Base-by-base conservation (phyloP, 2,888 invertebrate genomes). In the Lepetodrilus schrolli region DNA sequence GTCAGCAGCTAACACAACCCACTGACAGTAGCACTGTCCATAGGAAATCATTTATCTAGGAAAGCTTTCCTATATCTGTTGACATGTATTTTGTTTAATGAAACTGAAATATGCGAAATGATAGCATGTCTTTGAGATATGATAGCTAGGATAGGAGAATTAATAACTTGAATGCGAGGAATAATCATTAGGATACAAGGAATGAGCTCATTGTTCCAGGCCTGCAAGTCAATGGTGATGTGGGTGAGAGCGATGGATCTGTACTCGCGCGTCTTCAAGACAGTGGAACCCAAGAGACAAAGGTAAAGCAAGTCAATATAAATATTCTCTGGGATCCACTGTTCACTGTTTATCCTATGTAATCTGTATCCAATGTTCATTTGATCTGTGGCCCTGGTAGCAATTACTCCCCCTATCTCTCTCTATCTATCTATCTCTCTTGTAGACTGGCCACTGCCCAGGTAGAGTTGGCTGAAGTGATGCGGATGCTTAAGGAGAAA, bases 191-290 rank as follows among this genome's bases (percentile, higher is more conserved):
- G n/a, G n/a, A 17, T 47, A 47, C 47, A 47, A 38, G 13, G 47
- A n/a, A 17, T 2, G 7, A 7, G 26, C 13, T 17, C 50, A 43
- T 17, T 68, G 17, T 75, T 75, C 2, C 76, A 95, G 93, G 96
- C 96, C 0, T 96, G 96, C 86, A 94, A 94, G 82, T 96, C 96
- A 7, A 94, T 97, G 91, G 96, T 96, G 82, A 93, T 96, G 90
- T 97, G 97, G 97, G 96, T 97, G 5, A 93, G 95, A 87, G 97
- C 97, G 0, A 95, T 97, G 86, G 96, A 96, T 84, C 94, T 94
- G 87, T 97, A 97, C 88, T 94, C 96, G 0, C 95, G 95, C 91
- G 95, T 96, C 0, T 96, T 94, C 90, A 93, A 94, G 88, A 93
- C 96, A 5, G 96, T 97, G 1, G 96, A 96, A 87, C 97, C 97